phyloP scores from a whole-genome alignment of 2,888 invertebrate species.

The Andrena camellia region DNA sequence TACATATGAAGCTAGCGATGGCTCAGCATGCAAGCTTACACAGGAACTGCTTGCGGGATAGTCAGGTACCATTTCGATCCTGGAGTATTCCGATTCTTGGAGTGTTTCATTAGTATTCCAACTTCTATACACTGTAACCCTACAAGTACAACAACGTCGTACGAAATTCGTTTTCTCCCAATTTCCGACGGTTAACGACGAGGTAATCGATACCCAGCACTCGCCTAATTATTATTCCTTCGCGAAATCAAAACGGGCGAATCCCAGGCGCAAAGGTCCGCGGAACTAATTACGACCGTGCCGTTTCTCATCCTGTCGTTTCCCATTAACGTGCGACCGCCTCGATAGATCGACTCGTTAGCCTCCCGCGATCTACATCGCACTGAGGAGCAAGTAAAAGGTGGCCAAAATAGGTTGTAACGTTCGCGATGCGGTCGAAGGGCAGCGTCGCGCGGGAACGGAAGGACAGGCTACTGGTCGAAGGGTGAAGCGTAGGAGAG shows the following conservation, averaged over 20 bases:
- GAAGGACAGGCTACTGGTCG: slow-evolving; percentile 39
- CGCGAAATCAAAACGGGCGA: neutral
- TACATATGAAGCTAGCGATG: too few species aligned
- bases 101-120: too few species aligned
- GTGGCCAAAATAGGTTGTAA: slow-evolving; percentile 67
- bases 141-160: too few species aligned
- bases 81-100: too few species aligned
- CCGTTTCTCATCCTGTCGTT: slow-evolving; percentile 7
- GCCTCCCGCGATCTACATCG: slow-evolving; percentile 34
- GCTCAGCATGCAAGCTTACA: too few species aligned
- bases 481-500: slow-evolving; percentile 48
- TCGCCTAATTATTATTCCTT: neutral
- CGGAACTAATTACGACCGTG: slow-evolving; percentile 4
- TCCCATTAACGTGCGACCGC: neutral
- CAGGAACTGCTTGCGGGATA: too few species aligned
- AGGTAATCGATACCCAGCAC: neutral
- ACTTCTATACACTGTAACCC: too few species aligned
- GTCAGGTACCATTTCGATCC: too few species aligned
- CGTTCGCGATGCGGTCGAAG: slow-evolving; percentile 64
- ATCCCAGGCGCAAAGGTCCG: neutral
- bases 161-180: neutral
- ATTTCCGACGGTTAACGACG: neutral
- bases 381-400: slow-evolving; percentile 50
- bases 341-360: slow-evolving; percentile 4
- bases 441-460: slow-evolving; percentile 44